Evolutionary conservation across 2,797 vertebrate species (phyloP), one percentile per base, ranked within the genome.

Genomic region (Hyperoplus lanceolatus): DNA sequence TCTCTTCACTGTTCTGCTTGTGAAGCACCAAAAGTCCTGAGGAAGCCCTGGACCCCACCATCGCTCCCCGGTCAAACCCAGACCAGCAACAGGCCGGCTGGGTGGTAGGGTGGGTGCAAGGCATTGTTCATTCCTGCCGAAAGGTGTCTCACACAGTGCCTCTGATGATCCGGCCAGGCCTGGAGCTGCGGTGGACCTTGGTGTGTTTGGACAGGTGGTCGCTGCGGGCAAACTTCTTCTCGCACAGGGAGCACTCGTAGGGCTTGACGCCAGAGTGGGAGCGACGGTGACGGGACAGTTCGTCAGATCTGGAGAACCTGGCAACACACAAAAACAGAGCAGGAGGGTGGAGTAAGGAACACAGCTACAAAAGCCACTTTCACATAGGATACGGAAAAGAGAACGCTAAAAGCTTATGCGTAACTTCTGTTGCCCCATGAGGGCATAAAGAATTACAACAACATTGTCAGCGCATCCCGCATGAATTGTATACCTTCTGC

Each of bases 141-240:
- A 41, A 54, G 29, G 29, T 29, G 71, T 6, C n/a, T 95, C 93
- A 96, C 89, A 95, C 83, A 3, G 90, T 93, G 70, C 91, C 79
- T 79, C 93, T 89, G 86, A 93, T 82, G 6, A 94, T 91, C 89
- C 94, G 91, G 90, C 92, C 80, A 42, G 94, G 92, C 56, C 95
- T 91, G 50, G 94, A 92, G 85, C 95, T 94, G 70, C 94, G 93
- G 85, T 96, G 96, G 80, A 96, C 95, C 89, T 96, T 96, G 0
- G 94, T 95, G 94, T 96, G 96, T 90, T 96, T 96, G 82, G 95
- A 95, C 16, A 96, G 80, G 83, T 96, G 96, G 81, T 96, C 96
- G 4, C 95, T 96, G 87, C 96, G 93, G 76, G 96, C 96, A 0
- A 96, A 96, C 90, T 96, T 96, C 88, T 96, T 96, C 61, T 96